Base-by-base conservation (phyloP, 2,888 invertebrate genomes). In the Platycheirus rosarum region DNA sequence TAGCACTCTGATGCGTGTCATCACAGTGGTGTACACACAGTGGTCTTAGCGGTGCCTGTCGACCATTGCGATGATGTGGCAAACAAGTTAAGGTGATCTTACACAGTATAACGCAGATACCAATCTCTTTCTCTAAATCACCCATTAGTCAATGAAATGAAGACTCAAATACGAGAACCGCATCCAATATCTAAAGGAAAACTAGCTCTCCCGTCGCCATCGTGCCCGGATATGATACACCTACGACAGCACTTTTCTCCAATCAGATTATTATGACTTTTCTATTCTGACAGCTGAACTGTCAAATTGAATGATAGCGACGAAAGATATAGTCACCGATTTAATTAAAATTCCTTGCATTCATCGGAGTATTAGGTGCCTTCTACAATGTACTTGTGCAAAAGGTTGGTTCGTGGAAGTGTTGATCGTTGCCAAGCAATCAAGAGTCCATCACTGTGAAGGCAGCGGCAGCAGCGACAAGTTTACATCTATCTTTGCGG, bases 281-380 rank as follows among this genome's bases (percentile, higher is more conserved):
- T 77, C 37, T 57, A 66, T 51, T 71, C 82, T 77, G 77, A 76
- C 82, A 77, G 63, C 14, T 29, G 20, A 55, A 77, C 71, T 82
- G 82, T 73, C 77, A 82, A 63, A 66, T 55, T 82, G 82, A 77
- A 82, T 62, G 76, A 68, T 77, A 82, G 71, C 82, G 71, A 68
- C 73, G 77, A 82, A 82, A 82, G 82, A 82, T 71, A 82, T 68
- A 82, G 71, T 77, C 77, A 66, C 71, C 48, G 77, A 76, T 57
- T 82, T 68, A 82, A 82, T 82, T 82, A 82, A 82, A 82, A 82
- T 82, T 77, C 77, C 55, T 69, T 51, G 63, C 75, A 73, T 69
- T 62, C 53, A 18, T 26, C 16, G 29, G n/a, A 20, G 14, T 51
- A 20, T 60, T 44, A 13, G 26, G n/a, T 44, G 13, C 55, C 29